These are phyloP conservation scores for Phrynocephalus vlangalii DNA, from an alignment of 2,797 vertebrate species.

Conservation along the genomic window DNA sequence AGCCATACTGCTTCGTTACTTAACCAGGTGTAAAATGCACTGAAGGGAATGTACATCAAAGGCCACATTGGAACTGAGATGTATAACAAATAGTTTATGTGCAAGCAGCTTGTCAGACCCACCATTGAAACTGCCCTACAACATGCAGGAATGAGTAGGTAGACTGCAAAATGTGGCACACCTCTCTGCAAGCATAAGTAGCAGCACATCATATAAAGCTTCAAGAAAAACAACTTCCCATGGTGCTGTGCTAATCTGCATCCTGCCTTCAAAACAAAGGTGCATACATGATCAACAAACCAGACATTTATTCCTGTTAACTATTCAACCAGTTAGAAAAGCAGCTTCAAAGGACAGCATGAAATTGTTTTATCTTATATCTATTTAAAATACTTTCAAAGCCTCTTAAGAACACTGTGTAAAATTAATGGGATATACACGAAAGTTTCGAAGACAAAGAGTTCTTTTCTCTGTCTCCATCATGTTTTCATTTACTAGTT, in stretches of 20 bases:
- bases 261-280: not conserved
- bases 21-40: not conserved
- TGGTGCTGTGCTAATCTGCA: too few relatives aligned
- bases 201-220: not conserved
- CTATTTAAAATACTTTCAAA: not conserved
- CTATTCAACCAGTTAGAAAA: not conserved
- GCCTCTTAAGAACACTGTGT: not conserved
- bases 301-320: not conserved
- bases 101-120: not conserved
- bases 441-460: slow-evolving; percentile 12
- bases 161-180: not conserved
- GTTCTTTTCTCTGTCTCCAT: slow-evolving; percentile 34
- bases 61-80: too few relatives aligned
- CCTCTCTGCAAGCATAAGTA: not conserved
- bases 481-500: slow-evolving; percentile 52
- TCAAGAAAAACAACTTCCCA: not conserved
- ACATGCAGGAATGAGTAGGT: not conserved
- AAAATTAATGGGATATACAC: slow-evolving; percentile 3
- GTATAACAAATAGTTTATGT: not conserved
- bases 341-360: not conserved
- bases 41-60: not conserved
- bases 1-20: not conserved
- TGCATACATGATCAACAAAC: not conserved
- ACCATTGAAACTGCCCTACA: not conserved
- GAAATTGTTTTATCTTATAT: slow-evolving; percentile 21